phyloP scores from a whole-genome alignment of 2,888 invertebrate genomes.

The Allygus modestus region DNA sequence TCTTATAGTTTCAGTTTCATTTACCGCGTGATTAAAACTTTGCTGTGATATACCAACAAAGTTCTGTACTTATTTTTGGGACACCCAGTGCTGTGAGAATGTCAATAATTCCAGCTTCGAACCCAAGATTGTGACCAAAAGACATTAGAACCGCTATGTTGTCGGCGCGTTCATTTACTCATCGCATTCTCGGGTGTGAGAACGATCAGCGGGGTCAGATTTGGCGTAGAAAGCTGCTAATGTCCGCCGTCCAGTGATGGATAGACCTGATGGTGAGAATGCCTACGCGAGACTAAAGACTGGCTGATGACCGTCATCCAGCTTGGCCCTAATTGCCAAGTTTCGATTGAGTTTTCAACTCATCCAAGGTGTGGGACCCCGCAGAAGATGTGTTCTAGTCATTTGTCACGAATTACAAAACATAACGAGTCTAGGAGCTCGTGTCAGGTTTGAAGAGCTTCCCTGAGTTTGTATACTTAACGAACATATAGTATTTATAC shows the following conservation, averaged over 20 bases:
- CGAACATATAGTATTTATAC: no score
- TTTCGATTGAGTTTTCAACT: slow-evolving; percentile 49
- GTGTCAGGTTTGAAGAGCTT: no score
- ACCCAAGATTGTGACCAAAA: no score
- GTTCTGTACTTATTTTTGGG: no score
- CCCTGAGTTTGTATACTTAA: no score
- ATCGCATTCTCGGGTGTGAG: background rate
- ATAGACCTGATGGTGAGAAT: slow-evolving; percentile 44
- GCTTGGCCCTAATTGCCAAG: slow-evolving; percentile 44
- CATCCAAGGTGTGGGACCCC: background rate
- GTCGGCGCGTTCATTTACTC: slow-evolving; percentile 21
- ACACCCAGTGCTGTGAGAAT: no score
- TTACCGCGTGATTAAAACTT: no score
- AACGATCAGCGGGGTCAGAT: slow-evolving; percentile 24
- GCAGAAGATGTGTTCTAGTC: background rate
- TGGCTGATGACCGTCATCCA: slow-evolving; percentile 30
- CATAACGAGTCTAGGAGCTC: background rate
- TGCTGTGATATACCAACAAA: no score
- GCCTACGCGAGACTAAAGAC: slow-evolving; percentile 28
- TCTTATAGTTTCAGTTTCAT: no score
- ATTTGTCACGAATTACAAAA: slow-evolving; percentile 4
- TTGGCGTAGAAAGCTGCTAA: slow-evolving; percentile 53
- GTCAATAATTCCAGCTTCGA: no score
- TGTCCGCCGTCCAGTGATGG: slow-evolving; percentile 32
- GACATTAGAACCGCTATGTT: no score